Base-by-base conservation (phyloP, 2,797 vertebrate species). In the Spinibarbus caldwelli region DNA sequence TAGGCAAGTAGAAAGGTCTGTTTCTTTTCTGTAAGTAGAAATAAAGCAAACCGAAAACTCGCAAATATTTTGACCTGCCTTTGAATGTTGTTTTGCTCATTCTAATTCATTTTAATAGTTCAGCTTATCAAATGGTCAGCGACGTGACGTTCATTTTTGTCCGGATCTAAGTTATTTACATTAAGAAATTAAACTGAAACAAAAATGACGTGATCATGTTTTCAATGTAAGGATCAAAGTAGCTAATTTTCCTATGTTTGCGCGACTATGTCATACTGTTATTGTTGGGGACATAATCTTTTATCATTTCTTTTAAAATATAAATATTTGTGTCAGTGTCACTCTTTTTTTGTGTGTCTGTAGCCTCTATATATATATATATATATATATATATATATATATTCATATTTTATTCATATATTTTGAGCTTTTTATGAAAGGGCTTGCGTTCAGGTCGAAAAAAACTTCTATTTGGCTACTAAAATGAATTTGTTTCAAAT, bases 1-100 rank as follows among this genome's bases (percentile, higher is more conserved):
- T 31, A 64, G 71, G 79, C 67, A 29, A 80, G 88, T 86, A 84
- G 43, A 78, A 54, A 12, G 6, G 5, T 31, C 14, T 83, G 10
- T 23, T 41, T 21, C 29, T 29, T 17, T 41, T 62, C 14, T 64
- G 26, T n/a, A 15, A 75, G 14, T 49, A 31, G 5, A 38, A 59
- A n/a, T 36, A 10, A 36, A 78, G 19, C 23, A 9, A 5, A 36
- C 36, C 36, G 36, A 36, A 36, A 29, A 29, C 26, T 38, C 21
- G 0, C 19, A 23, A 52, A 34, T 77, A 41, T 78, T 41, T 36
- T 9, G 6, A 21, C 49, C 36, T 29, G 38, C 0, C 9, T 43
- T 59, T 7, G 10, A 47, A 79, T 66, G 77, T 47, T 45, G 38
- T 66, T 64, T 64, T 17, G 75, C 19, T 57, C 19, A 62, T 29